Percentiles rank a stretch among this genome's conserved stretches.
These are phyloP conservation scores for Xylocampa areola DNA, from an alignment of 2,888 invertebrate species.

Conservation along the genomic window DNA sequence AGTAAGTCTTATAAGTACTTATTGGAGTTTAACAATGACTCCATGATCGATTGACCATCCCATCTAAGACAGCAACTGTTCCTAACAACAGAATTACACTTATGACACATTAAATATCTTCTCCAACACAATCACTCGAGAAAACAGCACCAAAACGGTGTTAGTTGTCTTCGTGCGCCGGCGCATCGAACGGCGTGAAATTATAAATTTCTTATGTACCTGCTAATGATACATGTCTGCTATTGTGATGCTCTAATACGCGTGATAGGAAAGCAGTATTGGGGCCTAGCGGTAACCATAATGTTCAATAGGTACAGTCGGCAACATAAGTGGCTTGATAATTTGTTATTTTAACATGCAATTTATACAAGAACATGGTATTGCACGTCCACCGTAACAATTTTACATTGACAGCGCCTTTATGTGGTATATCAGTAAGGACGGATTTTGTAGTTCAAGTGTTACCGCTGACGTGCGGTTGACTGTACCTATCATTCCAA, in stretches of 20 bases:
- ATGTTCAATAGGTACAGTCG: constrained; percentile 26
- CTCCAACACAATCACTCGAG: constrained; percentile 9
- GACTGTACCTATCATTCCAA: too few relatives aligned
- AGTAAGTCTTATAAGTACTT: too few relatives aligned
- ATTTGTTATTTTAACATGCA: too few relatives aligned
- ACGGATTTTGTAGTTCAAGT: too few relatives aligned
- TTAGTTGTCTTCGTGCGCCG: constrained; percentile 23
- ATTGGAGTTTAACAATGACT: neutral
- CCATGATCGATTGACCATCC: neutral
- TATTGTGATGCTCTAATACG: constrained; percentile 55
- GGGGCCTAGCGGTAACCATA: constrained; percentile 46
- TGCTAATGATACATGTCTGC: constrained; percentile 59
- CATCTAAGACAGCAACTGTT: neutral
- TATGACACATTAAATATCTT: constrained; percentile 11
- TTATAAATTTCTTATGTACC: constrained; percentile 66
- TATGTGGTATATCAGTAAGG: too few relatives aligned
- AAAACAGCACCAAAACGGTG: constrained; percentile 45
- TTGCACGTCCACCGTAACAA: too few relatives aligned
- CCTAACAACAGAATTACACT: constrained; percentile 12
- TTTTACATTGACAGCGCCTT: too few relatives aligned
- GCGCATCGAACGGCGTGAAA: constrained; percentile 61
- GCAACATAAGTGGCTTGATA: too few relatives aligned
- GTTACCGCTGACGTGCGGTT: too few relatives aligned
- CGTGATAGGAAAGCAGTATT: constrained; percentile 45
- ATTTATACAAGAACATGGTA: too few relatives aligned